Evolutionary conservation across 2,797 vertebrate genomes (phyloP).

Genomic region (Cirrhinus molitorella): DNA sequence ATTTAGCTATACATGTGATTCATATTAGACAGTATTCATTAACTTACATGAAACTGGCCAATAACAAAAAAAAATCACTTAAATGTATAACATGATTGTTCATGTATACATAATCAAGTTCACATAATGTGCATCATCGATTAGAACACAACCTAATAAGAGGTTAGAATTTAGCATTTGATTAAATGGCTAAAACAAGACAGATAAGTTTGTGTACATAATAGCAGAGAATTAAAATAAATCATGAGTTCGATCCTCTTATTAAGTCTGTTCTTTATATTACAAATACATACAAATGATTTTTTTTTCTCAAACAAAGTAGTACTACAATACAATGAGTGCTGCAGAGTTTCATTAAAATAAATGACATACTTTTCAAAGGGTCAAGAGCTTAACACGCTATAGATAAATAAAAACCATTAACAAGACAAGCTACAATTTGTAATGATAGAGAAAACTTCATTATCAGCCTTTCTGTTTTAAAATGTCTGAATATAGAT

Average conservation of each 20-base stretch:
- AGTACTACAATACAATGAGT: background rate
- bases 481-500: background rate
- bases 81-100: constrained; percentile 10
- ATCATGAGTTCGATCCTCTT: background rate
- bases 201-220: background rate
- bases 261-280: constrained; percentile 45
- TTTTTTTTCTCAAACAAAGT: background rate
- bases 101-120: constrained; percentile 22
- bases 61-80: background rate
- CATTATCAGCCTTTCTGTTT: constrained; percentile 1
- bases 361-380: constrained; percentile 22
- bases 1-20: constrained; percentile 14
- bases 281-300: constrained; percentile 4
- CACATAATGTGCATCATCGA: constrained; percentile 9
- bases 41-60: constrained; percentile 14
- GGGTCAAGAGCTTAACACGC: constrained; percentile 15
- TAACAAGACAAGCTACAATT: background rate
- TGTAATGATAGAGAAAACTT: background rate
- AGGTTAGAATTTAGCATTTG: background rate
- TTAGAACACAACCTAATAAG: constrained; percentile 41
- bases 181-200: background rate
- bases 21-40: background rate
- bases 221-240: background rate
- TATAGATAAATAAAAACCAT: constrained; percentile 19
- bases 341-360: background rate